A percentile compares a stretch with the other conserved stretches of the same genome.
Conservation (phyloP, 2,888 invertebrate species). For the Folsomia candida region DNA sequence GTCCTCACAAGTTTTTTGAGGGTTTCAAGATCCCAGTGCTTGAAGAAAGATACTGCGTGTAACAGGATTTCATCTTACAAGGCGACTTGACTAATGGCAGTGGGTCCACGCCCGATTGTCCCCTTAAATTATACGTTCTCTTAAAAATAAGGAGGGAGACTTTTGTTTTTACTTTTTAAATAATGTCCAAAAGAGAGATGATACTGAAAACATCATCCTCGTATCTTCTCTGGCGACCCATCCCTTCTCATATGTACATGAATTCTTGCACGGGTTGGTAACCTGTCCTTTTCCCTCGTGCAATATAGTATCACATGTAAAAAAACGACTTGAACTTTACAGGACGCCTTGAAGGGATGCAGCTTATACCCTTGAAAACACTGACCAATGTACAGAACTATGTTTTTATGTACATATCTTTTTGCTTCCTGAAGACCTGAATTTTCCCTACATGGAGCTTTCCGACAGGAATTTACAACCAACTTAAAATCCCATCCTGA, state of each 20-base stretch:
- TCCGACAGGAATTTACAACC: neutral
- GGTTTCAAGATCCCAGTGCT: too few relatives aligned
- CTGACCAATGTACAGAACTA: too few relatives aligned
- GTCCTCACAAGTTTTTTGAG: too few relatives aligned
- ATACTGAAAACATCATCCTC: too few relatives aligned
- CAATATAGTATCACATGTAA: neutral
- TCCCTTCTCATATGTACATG: neutral
- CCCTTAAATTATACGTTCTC: conserved; percentile 16
- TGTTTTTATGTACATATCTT: neutral
- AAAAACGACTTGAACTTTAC: neutral
- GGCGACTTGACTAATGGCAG: conserved; percentile 17
- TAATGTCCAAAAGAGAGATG: neutral
- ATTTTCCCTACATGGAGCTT: neutral
- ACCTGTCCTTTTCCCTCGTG: neutral
- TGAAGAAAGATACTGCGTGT: too few relatives aligned
- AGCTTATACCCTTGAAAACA: too few relatives aligned
- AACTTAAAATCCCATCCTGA: neutral
- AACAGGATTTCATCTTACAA: neutral
- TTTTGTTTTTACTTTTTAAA: too few relatives aligned
- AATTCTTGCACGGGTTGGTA: neutral
- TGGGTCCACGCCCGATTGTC: conserved; percentile 13
- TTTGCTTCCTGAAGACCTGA: neutral
- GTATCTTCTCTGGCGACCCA: too few relatives aligned
- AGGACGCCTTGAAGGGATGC: neutral
- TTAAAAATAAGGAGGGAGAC: conserved; percentile 12